A percentile compares a stretch with the other conserved stretches of the same genome.
Conservation (phyloP, 2,888 invertebrate genomes). For the Oscheius sp. region DNA sequence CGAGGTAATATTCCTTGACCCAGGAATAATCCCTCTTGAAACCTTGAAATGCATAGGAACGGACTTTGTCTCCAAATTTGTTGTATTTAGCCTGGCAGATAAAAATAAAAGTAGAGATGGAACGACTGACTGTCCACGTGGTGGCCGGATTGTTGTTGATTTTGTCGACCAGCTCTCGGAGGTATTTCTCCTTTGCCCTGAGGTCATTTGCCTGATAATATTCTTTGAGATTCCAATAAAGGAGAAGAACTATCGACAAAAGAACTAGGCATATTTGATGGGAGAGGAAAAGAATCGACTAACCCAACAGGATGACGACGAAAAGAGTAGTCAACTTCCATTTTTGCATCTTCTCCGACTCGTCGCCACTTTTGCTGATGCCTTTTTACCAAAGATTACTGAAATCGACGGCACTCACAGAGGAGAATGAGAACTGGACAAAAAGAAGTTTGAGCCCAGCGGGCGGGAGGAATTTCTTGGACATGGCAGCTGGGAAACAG, state of each 20-base stretch:
- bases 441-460: no score
- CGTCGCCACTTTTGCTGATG: no score
- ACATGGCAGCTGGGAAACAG: no score
- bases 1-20: slow-evolving; percentile 67
- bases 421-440: no score
- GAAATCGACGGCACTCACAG: no score
- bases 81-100: slow-evolving; percentile 64
- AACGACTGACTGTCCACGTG: slow-evolving; percentile 64
- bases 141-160: slow-evolving; percentile 65
- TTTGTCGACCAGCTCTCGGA: slow-evolving; percentile 62
- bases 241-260: background rate
- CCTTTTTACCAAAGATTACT: no score
- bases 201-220: background rate
- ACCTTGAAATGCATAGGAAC: slow-evolving; percentile 52
- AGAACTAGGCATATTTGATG: background rate
- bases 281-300: no score
- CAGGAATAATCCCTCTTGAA: slow-evolving; percentile 68
- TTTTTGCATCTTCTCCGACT: background rate
- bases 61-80: slow-evolving; percentile 65
- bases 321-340: slow-evolving; percentile 1
- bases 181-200: slow-evolving; percentile 48
- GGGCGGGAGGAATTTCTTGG: no score
- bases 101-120: background rate
- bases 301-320: background rate
- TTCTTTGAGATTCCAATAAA: slow-evolving; percentile 10